phyloP scores from a whole-genome alignment of 2,888 invertebrate species.

The Drosophila siamana region DNA sequence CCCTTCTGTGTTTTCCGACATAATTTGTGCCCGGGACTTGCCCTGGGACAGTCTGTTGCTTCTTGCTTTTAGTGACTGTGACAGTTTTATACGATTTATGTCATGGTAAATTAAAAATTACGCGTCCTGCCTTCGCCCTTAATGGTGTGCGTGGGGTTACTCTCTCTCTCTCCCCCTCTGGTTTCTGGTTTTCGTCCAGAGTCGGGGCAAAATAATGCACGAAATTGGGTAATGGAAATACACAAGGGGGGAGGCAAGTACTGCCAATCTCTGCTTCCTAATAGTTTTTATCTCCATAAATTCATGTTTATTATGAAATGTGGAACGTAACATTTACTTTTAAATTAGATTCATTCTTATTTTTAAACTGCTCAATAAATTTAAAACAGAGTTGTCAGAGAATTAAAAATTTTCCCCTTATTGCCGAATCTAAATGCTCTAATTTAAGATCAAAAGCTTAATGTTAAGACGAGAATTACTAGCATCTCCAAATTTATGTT shows the following conservation, averaged over 20 bases:
- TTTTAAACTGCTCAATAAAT: background rate
- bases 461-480: no score
- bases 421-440: no score
- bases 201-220: constrained; percentile 20
- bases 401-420: no score
- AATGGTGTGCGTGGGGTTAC: constrained; percentile 15
- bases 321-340: background rate
- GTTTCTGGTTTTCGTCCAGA: background rate
- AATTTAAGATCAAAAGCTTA: no score
- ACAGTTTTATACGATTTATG: constrained; percentile 81
- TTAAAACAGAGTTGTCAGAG: background rate
- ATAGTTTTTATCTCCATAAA: constrained; percentile 49
- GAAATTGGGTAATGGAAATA: constrained; percentile 46
- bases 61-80: constrained; percentile 78
- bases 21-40: constrained; percentile 63
- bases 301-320: constrained; percentile 21
- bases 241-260: constrained; percentile 18
- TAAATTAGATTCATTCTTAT: background rate
- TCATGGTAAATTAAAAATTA: constrained; percentile 80
- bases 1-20: constrained; percentile 71
- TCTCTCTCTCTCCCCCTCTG: no score
- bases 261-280: constrained; percentile 37
- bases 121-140: constrained; percentile 59
- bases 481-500: no score
- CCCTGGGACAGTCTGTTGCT: constrained; percentile 67